Evolutionary conservation across 2,797 vertebrate species (phyloP).

Genomic region (Labeo calbasu): DNA sequence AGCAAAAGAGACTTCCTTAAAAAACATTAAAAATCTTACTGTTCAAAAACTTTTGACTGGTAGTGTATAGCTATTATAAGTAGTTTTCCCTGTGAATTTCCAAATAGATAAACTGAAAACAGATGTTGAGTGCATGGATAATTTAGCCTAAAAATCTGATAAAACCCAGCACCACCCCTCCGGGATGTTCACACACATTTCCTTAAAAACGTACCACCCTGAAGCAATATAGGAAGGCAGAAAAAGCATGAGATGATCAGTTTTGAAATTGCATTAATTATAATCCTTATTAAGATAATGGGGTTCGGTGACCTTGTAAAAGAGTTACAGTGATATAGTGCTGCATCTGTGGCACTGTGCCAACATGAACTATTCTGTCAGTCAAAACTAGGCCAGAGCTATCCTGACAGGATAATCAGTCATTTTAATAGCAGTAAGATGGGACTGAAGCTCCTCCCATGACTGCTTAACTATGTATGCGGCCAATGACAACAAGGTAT

Average conservation of each 20-base stretch:
- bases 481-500: background rate
- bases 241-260: constrained; percentile 26
- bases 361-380: constrained; percentile 64
- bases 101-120: background rate
- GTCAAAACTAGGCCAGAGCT: constrained; percentile 74
- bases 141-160: background rate
- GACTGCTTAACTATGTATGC: constrained; percentile 8
- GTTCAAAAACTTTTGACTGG: too few relatives aligned
- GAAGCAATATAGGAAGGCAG: constrained; percentile 12
- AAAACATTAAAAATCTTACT: too few relatives aligned
- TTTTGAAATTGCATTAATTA: constrained; percentile 55
- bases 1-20: too few relatives aligned
- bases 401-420: constrained; percentile 69
- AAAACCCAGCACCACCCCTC: background rate
- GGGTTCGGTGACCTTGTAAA: constrained; percentile 59
- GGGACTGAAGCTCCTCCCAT: constrained; percentile 69
- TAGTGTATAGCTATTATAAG: background rate
- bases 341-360: constrained; percentile 62
- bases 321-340: constrained; percentile 65
- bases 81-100: background rate
- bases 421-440: constrained; percentile 75
- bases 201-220: background rate
- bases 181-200: background rate
- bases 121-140: background rate
- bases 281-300: constrained; percentile 62